Evolutionary conservation across 2,888 invertebrate genomes (phyloP), one percentile per base, ranked within the genome.

Genomic region (Sialis fuliginosa): DNA sequence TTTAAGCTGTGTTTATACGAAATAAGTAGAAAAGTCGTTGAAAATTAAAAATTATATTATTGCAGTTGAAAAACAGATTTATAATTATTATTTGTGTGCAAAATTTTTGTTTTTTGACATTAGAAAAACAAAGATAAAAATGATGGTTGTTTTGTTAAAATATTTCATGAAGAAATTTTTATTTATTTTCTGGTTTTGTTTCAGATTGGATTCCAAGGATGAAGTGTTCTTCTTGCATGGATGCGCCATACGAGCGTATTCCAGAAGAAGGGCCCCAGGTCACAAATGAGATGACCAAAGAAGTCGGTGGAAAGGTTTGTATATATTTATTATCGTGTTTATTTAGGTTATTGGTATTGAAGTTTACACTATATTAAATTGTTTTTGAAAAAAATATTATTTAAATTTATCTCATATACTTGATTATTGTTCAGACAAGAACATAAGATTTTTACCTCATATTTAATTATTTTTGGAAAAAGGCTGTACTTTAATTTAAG

Each of bases 161-260:
- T n/a, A n/a, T n/a, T n/a, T n/a, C n/a, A n/a, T n/a, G n/a, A n/a
- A n/a, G n/a, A n/a, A 22, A 22, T 22, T 2, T 22, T 22, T 22
- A 22, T 4, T 22, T 22, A 22, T 22, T 22, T 22, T 22, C 4
- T 22, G 2, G 22, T 53, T 50, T 53, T 52, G 48, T 62, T 62
- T 35, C 58, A 63, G 63, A 58, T 52, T 60, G 57, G 56, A 61
- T 61, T 53, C 61, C 63, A 13, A 56, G 57, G 46, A 60, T 58
- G 54, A 60, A 58, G 52, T 62, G 62, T 42, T 42, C 55, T 56
- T 46, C 57, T 37, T 63, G 63, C 52, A 49, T 55, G 44, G 58
- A 58, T 47, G 55, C 54, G 35, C 52, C 56, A 32, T 62, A 62
- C 51, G 57, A 60, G 48, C 56, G 62, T n/a, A 31, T 46, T 12